Evolutionary conservation across 2,888 invertebrate genomes (phyloP), one percentile per base, ranked within the genome.

Genomic region (Andricus quercusramuli): DNA sequence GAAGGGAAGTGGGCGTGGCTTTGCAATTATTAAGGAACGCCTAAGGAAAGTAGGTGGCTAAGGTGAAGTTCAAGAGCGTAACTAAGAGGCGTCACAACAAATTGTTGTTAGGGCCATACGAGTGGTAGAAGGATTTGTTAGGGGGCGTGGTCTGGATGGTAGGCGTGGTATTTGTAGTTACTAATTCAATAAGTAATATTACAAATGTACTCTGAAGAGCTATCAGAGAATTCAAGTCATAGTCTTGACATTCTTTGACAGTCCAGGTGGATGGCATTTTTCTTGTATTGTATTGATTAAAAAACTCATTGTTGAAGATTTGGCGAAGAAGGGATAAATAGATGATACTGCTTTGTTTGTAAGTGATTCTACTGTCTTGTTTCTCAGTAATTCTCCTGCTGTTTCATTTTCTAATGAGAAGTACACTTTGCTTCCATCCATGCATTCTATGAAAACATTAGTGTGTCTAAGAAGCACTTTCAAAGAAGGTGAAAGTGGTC

Each of bases 321-420:
- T 90, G 59, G 77, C 83, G 20, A 92, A 78, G 0, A 89, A 86
- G 20, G 84, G 79, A 70, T 89, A 90, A 37, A 92, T 86, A 25
- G 87, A 82, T 0, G 83, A 68, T 0, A 92, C 2, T 1, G 80
- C 66, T 1, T 88, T 78, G 1, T 56, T 41, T 0, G 91, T 90
- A 78, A 92, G 87, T 0, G 86, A 79, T 79, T 92, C 92, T 29
- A 92, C 87, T 66, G n/a, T n/a, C n/a, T 88, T 78, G 1, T 56
- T 41, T 0, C 91, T 90, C 77, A 92, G 87, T 0, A 86, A 79
- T 79, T 92, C 92, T 29, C 91, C 87, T 66, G 80, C 85, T 1
- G 92, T 70, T 87, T 91, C 86, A 1, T 91, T 91, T 0, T 93
- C 93, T 15, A 93, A 89, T 22, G 89, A 86, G 25, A 93, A 89